Conservation (phyloP, 2,888 invertebrate genomes). For the Drosophila demipolita region DNA sequence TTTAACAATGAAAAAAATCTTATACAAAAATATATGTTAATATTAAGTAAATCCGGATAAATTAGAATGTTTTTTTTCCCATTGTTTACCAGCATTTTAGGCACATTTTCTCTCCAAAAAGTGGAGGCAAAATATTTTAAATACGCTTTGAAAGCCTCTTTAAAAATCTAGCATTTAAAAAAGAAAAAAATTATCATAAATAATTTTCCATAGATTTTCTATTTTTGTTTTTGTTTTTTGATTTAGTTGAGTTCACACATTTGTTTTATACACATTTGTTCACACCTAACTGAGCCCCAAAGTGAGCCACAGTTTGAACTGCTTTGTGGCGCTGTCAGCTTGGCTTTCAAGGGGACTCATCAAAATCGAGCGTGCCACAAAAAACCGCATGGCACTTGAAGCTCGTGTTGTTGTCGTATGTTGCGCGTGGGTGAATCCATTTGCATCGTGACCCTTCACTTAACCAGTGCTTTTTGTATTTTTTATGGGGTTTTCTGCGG, state of each 20-base stretch:
- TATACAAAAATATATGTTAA: slow-evolving; percentile 2
- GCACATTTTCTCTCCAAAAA: background rate
- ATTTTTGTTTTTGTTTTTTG: background rate
- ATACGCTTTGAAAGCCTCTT: background rate
- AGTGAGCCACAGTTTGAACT: background rate
- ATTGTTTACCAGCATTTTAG: slow-evolving; percentile 6
- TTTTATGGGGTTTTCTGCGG: background rate
- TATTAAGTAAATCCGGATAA: slow-evolving; percentile 7
- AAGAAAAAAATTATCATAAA: slow-evolving; percentile 9
- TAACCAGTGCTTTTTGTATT: slow-evolving; percentile 10
- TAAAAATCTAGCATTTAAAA: background rate
- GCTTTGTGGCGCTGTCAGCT: slow-evolving; percentile 40
- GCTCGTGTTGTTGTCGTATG: slow-evolving; percentile 32
- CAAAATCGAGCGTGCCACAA: slow-evolving; percentile 36
- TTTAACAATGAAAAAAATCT: background rate
- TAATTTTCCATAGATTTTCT: background rate
- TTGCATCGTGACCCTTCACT: slow-evolving; percentile 58
- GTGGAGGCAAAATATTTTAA: background rate
- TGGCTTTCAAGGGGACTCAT: slow-evolving; percentile 4
- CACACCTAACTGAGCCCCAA: slow-evolving; percentile 15
- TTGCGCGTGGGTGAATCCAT: slow-evolving; percentile 42
- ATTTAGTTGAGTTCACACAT: background rate
- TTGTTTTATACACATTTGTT: background rate
- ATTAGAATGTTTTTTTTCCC: background rate
- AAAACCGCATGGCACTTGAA: slow-evolving; percentile 39